Evolutionary conservation across 2,797 vertebrate species (phyloP).

Genomic region (Podarcis lilfordi): DNA sequence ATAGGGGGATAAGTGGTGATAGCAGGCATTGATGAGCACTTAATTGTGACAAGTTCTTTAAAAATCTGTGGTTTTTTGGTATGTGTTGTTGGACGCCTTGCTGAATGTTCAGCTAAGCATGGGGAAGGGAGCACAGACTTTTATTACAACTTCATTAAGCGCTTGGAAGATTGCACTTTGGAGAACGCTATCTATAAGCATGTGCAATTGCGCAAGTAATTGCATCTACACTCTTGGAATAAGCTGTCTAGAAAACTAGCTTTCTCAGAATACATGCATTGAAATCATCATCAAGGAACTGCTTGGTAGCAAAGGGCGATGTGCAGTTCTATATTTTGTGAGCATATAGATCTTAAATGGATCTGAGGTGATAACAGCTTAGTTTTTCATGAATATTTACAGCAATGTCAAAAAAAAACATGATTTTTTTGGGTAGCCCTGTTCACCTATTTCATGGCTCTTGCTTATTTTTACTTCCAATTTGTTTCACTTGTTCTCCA

Average conservation of each 20-base stretch:
- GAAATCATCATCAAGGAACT: slow-evolving; percentile 18
- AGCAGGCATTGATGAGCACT: slow-evolving; percentile 15
- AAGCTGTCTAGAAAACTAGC: not conserved
- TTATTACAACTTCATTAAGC: slow-evolving; percentile 43
- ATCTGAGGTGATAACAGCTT: not conserved
- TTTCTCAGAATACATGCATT: slow-evolving; percentile 14
- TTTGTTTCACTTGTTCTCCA: not conserved
- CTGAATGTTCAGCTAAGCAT: slow-evolving; percentile 26
- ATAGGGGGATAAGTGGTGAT: slow-evolving; percentile 19
- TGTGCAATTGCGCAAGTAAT: slow-evolving; percentile 38
- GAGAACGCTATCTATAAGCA: slow-evolving; percentile 27
- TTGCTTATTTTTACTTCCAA: not conserved
- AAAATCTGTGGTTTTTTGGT: slow-evolving; percentile 20
- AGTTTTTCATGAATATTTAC: not conserved
- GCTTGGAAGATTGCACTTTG: slow-evolving; percentile 27
- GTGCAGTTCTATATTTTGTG: not conserved
- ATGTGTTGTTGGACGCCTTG: not conserved
- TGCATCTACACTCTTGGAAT: slow-evolving; percentile 27
- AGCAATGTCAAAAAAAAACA: not conserved
- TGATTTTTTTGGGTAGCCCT: not conserved
- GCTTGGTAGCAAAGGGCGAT: too few species aligned
- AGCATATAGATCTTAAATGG: not conserved
- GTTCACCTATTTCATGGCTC: not conserved
- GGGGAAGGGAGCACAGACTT: slow-evolving; percentile 14
- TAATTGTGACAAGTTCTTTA: slow-evolving; percentile 13